Evolutionary conservation across 2,113 vertebrate species (phyloP).

Genomic region (Eolophus roseicapilla): DNA sequence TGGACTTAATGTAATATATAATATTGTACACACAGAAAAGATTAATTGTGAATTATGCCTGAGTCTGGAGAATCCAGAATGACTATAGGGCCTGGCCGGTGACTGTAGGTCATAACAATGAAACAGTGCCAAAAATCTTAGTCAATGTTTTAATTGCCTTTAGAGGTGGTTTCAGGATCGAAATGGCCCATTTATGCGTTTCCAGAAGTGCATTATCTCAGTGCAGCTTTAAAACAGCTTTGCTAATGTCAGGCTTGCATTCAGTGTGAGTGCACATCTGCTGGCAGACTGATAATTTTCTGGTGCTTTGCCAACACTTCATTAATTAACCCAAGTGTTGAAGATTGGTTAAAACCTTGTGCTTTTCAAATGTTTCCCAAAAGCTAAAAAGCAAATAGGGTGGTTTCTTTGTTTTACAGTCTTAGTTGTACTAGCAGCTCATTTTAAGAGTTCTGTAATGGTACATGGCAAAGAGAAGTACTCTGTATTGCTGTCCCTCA

Average conservation of each 20-base stretch:
- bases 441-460: background rate
- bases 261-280: background rate
- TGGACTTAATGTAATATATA: background rate
- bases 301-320: background rate
- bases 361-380: background rate
- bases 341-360: background rate
- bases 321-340: background rate
- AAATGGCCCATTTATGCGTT: background rate
- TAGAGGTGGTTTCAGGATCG: background rate
- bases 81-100: background rate
- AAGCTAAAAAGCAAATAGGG: background rate
- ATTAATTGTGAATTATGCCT: background rate
- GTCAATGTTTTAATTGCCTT: slow-evolving; percentile 25
- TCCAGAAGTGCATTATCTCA: background rate
- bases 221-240: background rate
- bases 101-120: background rate
- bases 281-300: background rate
- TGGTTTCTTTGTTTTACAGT: background rate
- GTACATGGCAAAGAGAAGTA: background rate
- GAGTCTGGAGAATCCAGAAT: background rate
- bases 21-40: background rate
- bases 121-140: background rate
- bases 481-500: background rate
- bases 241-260: background rate
- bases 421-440: background rate